These are phyloP conservation scores for Aulostomus chinensis DNA, from an alignment of 2,797 vertebrate genomes.

Conservation along the genomic window DNA sequence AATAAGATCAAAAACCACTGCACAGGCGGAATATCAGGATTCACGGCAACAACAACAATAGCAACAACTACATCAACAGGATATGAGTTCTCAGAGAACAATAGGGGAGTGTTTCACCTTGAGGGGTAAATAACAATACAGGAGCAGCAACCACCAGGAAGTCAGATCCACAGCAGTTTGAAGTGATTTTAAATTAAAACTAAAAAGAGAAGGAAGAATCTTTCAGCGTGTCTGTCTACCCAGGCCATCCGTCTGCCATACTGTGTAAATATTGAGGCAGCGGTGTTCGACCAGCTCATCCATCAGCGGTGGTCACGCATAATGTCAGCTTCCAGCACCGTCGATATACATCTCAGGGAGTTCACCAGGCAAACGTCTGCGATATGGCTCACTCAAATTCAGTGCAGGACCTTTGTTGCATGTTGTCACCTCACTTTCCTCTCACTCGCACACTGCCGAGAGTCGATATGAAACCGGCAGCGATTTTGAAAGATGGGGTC, in stretches of 20 bases:
- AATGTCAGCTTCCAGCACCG: constrained; percentile 48
- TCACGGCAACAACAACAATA: constrained; percentile 42
- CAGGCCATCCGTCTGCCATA: background rate
- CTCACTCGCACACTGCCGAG: constrained; percentile 9
- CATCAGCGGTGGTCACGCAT: constrained; percentile 49
- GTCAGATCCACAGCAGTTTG: constrained; percentile 18
- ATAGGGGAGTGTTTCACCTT: constrained; percentile 52
- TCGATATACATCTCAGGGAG: constrained; percentile 39
- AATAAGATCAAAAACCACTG: constrained; percentile 63
- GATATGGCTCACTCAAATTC: constrained; percentile 36
- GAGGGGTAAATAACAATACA: constrained; percentile 56
- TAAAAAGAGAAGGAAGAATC: background rate
- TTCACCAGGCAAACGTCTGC: constrained; percentile 14
- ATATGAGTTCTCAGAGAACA: constrained; percentile 52
- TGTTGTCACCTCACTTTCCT: constrained; percentile 34
- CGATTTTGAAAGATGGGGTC: constrained; percentile 43
- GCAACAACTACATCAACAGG: constrained; percentile 54
- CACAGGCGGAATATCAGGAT: constrained; percentile 43
- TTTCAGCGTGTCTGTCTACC: background rate
- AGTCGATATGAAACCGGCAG: constrained; percentile 22
- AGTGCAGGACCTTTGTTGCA: constrained; percentile 49
- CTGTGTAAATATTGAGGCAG: constrained; percentile 44
- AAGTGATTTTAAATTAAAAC: constrained; percentile 22
- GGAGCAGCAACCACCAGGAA: constrained; percentile 14
- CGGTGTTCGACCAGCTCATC: constrained; percentile 48